These are phyloP conservation scores for Hylaea fasciaria DNA, from an alignment of 2,888 invertebrate genomes.

Conservation along the genomic window DNA sequence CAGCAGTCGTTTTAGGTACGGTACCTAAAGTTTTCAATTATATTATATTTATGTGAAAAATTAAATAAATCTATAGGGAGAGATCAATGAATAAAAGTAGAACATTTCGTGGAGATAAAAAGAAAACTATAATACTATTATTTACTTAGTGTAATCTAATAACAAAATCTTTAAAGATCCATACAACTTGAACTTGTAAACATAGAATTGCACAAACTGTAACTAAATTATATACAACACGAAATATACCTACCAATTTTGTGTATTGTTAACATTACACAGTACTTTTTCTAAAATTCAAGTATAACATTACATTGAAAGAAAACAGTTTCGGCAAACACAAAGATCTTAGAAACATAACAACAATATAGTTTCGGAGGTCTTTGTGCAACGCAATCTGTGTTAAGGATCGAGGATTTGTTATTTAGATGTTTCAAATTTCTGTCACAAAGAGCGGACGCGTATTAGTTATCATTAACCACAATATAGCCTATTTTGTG, in stretches of 20 bases:
- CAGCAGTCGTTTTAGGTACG: too few relatives aligned
- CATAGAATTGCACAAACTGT: background rate
- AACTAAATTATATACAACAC: background rate
- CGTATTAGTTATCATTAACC: conserved; percentile 50
- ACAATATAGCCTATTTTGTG: background rate
- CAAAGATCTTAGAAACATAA: conserved; percentile 29
- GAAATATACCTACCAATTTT: too few relatives aligned
- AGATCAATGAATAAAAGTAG: too few relatives aligned
- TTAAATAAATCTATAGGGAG: too few relatives aligned
- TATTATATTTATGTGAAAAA: too few relatives aligned
- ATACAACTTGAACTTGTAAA: background rate
- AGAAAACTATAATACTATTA: too few relatives aligned
- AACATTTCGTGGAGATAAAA: too few relatives aligned
- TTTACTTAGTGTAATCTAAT: too few relatives aligned
- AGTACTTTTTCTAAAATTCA: conserved; percentile 15
- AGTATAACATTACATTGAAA: conserved; percentile 35
- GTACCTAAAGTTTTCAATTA: too few relatives aligned
- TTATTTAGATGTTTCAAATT: conserved; percentile 50
- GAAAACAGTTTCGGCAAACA: conserved; percentile 33
- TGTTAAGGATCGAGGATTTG: conserved; percentile 51
- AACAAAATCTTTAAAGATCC: too few relatives aligned
- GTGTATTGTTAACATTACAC: conserved; percentile 15
- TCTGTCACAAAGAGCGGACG: conserved; percentile 42
- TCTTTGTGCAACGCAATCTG: conserved; percentile 61
- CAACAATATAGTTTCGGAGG: conserved; percentile 38